Conservation (phyloP, 35 echinoderm and acorn worm species). For the Stichopus chloronotus region DNA sequence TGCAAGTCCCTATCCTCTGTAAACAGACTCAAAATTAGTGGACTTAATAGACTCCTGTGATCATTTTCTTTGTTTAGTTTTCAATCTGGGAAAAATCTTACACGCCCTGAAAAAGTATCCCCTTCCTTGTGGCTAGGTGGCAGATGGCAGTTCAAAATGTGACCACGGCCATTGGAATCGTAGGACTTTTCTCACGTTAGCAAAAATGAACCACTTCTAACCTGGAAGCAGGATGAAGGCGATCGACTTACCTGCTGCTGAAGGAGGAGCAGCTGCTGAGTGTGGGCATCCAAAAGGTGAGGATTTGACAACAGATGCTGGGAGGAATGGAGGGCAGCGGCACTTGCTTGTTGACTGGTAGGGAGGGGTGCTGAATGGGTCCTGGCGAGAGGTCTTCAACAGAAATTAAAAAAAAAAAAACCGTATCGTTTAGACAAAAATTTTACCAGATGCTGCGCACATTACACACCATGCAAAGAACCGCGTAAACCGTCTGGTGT, state of each 20-base stretch:
- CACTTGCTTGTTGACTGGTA: constrained; percentile 82
- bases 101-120: too few species aligned
- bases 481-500: too few species aligned
- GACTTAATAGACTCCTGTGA: too few species aligned
- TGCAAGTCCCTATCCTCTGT: too few species aligned
- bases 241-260: constrained; percentile 59
- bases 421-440: neutral
- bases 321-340: constrained; percentile 60
- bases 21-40: too few species aligned
- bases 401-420: neutral
- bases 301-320: constrained; percentile 54
- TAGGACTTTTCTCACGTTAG: neutral
- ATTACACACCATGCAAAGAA: too few species aligned
- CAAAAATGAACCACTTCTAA: neutral
- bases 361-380: constrained; percentile 91
- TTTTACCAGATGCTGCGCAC: neutral
- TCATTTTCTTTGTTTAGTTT: too few species aligned
- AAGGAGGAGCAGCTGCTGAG: constrained; percentile 65
- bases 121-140: too few species aligned
- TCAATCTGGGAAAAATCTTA: too few species aligned
- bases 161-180: neutral
- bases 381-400: constrained; percentile 83
- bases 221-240: too few species aligned
- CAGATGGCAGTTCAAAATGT: too few species aligned
- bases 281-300: constrained; percentile 53